phyloP scores from a whole-genome alignment of 2,113 vertebrate genomes.

The Eulemur macaco region DNA sequence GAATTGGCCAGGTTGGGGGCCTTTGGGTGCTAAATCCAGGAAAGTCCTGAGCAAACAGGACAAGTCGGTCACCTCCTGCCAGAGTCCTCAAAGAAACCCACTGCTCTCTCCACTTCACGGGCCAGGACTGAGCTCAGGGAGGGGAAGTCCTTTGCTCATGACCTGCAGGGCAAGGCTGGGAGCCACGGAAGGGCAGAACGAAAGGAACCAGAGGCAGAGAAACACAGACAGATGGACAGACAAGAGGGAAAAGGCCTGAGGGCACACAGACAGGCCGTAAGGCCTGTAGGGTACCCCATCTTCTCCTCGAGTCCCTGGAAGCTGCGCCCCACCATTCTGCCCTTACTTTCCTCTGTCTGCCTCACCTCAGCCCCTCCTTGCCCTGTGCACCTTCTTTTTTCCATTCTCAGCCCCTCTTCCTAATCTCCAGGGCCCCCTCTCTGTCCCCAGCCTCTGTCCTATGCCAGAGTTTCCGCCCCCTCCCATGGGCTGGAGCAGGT shows the following conservation, averaged over 20 bases:
- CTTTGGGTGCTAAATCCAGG: neutral
- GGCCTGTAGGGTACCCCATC: accelerated
- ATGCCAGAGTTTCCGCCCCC: neutral
- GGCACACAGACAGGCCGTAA: neutral
- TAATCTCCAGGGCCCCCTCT: neutral
- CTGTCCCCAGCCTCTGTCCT: neutral
- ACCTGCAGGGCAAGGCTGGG: neutral
- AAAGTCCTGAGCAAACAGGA: neutral
- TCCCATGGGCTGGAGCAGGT: neutral
- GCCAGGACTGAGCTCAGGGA: accelerated
- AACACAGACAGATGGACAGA: neutral
- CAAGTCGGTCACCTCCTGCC: neutral
- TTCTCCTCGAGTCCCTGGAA: accelerated
- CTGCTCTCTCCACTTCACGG: neutral
- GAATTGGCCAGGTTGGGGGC: neutral
- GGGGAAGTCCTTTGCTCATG: neutral
- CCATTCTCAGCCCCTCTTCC: neutral
- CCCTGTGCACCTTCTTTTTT: neutral
- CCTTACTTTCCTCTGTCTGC: neutral
- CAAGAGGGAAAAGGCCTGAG: neutral
- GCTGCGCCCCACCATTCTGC: neutral
- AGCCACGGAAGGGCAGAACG: neutral
- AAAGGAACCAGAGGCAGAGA: neutral
- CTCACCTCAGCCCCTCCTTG: neutral
- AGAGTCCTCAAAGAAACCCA: accelerated